Conservation (phyloP, 2,797 vertebrate genomes). For the Propithecus deckenii region DNA sequence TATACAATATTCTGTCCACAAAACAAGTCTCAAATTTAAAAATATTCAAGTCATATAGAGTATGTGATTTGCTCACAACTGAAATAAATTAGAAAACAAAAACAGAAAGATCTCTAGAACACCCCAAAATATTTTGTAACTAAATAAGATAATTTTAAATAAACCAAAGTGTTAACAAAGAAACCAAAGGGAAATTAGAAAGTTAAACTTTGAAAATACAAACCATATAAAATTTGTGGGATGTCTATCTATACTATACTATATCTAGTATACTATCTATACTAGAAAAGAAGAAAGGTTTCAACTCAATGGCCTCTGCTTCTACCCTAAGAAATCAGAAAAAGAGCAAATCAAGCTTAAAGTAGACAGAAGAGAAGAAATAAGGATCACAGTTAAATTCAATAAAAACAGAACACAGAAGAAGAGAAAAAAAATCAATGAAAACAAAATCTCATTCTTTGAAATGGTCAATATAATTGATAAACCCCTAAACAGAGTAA, state of each 20-base stretch:
- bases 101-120: background rate
- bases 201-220: background rate
- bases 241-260: background rate
- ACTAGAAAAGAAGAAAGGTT: background rate
- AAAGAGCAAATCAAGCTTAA: background rate
- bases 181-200: background rate
- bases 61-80: background rate
- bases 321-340: background rate
- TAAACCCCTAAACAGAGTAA: background rate
- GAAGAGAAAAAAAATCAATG: background rate
- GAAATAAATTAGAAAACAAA: conserved; percentile 23
- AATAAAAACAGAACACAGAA: background rate
- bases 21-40: conserved; percentile 29
- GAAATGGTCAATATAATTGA: background rate
- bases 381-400: background rate
- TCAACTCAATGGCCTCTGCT: background rate
- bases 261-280: background rate
- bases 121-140: background rate
- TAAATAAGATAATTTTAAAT: background rate
- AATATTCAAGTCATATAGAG: background rate
- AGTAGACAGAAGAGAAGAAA: background rate
- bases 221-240: background rate
- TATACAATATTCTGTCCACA: background rate
- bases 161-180: background rate
- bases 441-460: background rate